Base-by-base conservation (phyloP, 2,888 invertebrate species). In the Acleris literana region DNA sequence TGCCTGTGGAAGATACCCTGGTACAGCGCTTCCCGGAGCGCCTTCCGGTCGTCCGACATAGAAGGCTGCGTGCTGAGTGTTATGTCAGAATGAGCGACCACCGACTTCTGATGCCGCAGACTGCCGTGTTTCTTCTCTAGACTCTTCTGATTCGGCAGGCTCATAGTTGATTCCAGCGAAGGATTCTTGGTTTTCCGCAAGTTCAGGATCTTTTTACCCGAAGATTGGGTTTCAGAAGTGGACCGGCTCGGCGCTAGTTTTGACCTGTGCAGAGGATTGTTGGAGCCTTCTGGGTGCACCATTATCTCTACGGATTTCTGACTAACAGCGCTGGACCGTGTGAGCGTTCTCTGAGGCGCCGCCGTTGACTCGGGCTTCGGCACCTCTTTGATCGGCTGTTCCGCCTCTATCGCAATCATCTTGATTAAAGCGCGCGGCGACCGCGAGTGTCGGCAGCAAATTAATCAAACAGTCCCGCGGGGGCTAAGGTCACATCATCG, bases 1-100 rank as follows among this genome's bases (percentile, higher is more conserved):
- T 96, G 96, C 73, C 95, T 94, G 90, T 96, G 95, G 84, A 96
- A 95, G 81, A 96, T 96, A 85, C 96, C 96, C 87, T 96, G 95
- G 84, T 96, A 96, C 75, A 96, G 89, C 69, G 96, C 95, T 82
- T 96, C 96, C 71, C 96, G 91, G 70, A 95, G 82, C 57, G 95
- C 95, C 85, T 96, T 96, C 73, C 96, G 87, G 82, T 95, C 94
- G 76, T 94, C 94, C 6, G 88, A 82, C 69, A 90, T 92, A 25
- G 91, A 87, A 57, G 89, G 86, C 77, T 89, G 93, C 52, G 92
- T 88, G 71, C 86, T 88, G 70, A 93, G 75, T 55, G 94, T 94
- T 70, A 93, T 83, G 74, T 94, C 94, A 54, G 94, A 94, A 72
- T 94, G 94, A 51, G 94, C 93, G 69, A 93, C 93, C 65, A 94